Evolutionary conservation across 2,797 vertebrate genomes (phyloP), one percentile per base, ranked within the genome.

Genomic region (Fringilla coelebs): DNA sequence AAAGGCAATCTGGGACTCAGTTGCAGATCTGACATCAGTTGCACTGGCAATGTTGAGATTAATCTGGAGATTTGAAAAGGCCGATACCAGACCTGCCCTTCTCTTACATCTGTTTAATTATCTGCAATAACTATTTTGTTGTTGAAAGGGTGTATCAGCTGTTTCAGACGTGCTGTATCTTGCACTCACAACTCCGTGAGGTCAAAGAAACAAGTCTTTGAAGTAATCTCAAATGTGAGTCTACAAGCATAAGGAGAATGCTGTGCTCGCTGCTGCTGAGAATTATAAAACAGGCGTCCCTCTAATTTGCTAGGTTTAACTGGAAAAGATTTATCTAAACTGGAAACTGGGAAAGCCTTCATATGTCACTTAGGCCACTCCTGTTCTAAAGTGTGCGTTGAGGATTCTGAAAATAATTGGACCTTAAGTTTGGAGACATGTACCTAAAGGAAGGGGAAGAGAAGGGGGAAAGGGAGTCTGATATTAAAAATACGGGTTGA

Each of bases 31-130:
- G 74, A 81, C 95, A 73, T 89, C 70, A 86, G 54, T 65, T 76
- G 51, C 57, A 46, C 45, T 46, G 29, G 73, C 89, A 82, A 85
- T 32, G 88, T 92, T 92, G 84, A 88, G 93, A 74, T 96, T 95
- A 97, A 97, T 90, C 68, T 94, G 88, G 85, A 83, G 72, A 83
- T 74, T 90, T 98, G 88, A 94, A 93, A 94, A 96, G 89, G 90
- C 91, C 49, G 92, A 95, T 96, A 97, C 85, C 85, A 94, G 90
- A 93, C 91, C 88, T 89, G 73, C 93, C 94, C 93, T 78, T 93
- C 89, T 94, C 70, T 96, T 94, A 88, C 90, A 94, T 90, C 88
- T 96, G 91, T 88, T 86, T 97, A 94, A 97, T 97, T 97, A 96
- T 87, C 88, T 96, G 77, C 96, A 95, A 46, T 93, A 95, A 94